These are phyloP conservation scores for Illadopsis cleaveri DNA, from an alignment of 2,113 vertebrate species.

Conservation along the genomic window DNA sequence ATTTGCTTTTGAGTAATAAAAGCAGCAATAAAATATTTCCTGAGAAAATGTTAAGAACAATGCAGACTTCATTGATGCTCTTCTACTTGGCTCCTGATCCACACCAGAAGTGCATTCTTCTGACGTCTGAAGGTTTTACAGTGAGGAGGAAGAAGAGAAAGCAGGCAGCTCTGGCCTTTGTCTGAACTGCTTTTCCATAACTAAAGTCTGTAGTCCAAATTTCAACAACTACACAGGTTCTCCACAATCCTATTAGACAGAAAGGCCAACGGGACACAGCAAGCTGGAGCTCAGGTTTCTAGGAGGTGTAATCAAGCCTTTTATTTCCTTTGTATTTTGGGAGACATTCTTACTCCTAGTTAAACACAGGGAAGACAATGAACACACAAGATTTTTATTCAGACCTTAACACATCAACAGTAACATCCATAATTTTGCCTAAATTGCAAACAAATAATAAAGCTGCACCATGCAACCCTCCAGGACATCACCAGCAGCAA, in stretches of 20 bases:
- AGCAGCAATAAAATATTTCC: constrained; percentile 29
- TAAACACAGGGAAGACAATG: background rate
- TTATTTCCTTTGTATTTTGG: background rate
- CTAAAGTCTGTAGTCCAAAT: background rate
- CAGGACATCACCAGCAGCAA: background rate
- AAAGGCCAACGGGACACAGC: background rate
- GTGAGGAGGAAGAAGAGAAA: background rate
- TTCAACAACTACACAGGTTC: background rate
- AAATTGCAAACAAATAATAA: background rate
- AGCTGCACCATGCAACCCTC: background rate
- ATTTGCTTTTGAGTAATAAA: constrained; percentile 26
- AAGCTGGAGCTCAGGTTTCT: background rate
- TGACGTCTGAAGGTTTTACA: background rate
- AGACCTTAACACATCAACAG: background rate
- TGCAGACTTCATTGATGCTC: background rate
- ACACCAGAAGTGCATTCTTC: background rate
- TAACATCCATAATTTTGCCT: background rate
- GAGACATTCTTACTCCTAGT: background rate
- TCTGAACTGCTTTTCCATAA: background rate
- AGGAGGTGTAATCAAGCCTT: background rate
- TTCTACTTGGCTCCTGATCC: background rate
- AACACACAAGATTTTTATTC: background rate
- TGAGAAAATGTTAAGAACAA: background rate
- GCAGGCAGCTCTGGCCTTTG: background rate
- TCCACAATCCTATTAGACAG: background rate